Base-by-base conservation (phyloP, 2,888 invertebrate genomes). In the Cephus pulcher region DNA sequence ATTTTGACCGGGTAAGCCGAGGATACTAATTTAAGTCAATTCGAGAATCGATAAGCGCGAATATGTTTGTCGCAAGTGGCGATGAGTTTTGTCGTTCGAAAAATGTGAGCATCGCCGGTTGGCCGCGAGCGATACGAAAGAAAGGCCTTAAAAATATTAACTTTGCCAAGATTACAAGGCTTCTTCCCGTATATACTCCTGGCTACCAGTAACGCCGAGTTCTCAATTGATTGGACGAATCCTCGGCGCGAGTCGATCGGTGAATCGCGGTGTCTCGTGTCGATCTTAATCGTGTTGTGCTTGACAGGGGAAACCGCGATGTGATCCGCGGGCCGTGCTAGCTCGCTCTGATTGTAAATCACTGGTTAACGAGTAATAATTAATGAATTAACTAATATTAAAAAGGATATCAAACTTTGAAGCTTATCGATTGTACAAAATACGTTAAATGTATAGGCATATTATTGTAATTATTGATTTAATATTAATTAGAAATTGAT, bases 341-440 rank as follows among this genome's bases (percentile, higher is more conserved):
- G 71, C 71, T 33, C 71, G 71, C 71, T 34, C 71, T 71, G 75
- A 83, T 81, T 83, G 82, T 82, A 82, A 82, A 83, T 84, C 80
- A 79, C 70, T 56, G 77, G 23, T 80, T 79, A 80, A 76, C 34
- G 56, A 83, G 76, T 80, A 83, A 78, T 74, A 79, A 84, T 79
- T 80, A 82, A 80, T 79, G 77, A 79, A 35, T 83, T 80, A 78
- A 82, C 81, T 76, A 82, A 83, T 82, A 83, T 83, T 81, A 81
- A 82, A 74, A 84, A 82, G 81, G 83, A 83, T 86, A 80, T 87
- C 82, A 80, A 84, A 86, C 88, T 87, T 86, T 81, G 88, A 89
- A 89, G 87, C 88, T 88, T 89, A 88, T 85, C 83, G 79, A 88
- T 85, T 89, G 90, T 89, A 89, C 88, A 89, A 89, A 89, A 86